Percentiles rank a stretch among this genome's conserved stretches.
Evolutionary conservation across 1,140 invertebrate species (phyloP).

Genomic region (Parapsyche elsis): DNA sequence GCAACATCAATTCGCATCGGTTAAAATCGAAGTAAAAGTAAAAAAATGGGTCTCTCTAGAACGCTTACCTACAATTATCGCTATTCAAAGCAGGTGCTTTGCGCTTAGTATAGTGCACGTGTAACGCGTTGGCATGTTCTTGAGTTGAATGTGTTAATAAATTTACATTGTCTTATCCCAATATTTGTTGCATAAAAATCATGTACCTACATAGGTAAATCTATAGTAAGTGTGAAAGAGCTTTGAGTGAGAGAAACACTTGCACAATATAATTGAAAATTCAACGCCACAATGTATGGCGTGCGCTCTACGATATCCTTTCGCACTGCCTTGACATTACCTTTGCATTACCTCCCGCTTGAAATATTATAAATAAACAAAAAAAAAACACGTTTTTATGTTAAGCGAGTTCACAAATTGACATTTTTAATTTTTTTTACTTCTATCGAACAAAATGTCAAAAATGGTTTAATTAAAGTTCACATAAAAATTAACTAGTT

Average conservation of each 20-base stretch:
- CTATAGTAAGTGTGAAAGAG: too few relatives aligned
- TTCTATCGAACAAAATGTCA: not conserved
- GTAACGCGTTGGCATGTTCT: too few relatives aligned
- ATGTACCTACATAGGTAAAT: too few relatives aligned
- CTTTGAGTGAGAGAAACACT: too few relatives aligned
- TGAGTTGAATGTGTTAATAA: too few relatives aligned
- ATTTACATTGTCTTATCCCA: too few relatives aligned
- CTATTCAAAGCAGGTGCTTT: slow-evolving; percentile 13
- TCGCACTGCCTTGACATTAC: slow-evolving; percentile 24
- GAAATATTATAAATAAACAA: not conserved
- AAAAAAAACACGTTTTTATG: not conserved
- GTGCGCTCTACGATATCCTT: not conserved
- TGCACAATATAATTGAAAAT: too few relatives aligned
- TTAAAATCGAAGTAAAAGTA: too few relatives aligned
- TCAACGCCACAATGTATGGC: too few relatives aligned
- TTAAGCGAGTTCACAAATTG: not conserved
- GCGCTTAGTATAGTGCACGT: not conserved
- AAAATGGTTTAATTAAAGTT: not conserved
- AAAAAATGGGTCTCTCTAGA: too few relatives aligned
- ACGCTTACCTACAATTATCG: not conserved
- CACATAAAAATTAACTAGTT: not conserved
- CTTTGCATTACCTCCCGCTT: slow-evolving; percentile 1
- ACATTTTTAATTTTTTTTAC: not conserved
- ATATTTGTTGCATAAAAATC: too few relatives aligned
- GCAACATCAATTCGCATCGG: too few relatives aligned